These are phyloP conservation scores for Myopa tessellatipennis DNA, from an alignment of 2,888 invertebrate species.

Conservation along the genomic window DNA sequence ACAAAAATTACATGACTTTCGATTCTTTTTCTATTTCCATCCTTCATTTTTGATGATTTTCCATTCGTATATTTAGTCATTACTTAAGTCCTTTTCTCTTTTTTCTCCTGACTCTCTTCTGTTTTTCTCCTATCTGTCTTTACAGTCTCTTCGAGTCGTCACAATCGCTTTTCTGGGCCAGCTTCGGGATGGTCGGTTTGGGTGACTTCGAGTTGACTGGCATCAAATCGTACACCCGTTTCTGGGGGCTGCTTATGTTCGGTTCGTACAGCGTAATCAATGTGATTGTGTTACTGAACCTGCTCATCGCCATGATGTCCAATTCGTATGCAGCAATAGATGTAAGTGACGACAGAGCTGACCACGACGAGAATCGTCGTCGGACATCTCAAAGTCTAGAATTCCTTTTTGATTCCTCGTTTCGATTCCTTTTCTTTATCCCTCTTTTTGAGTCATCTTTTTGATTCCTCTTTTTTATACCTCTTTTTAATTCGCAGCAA, in stretches of 20 bases:
- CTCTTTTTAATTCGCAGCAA: slow-evolving; percentile 74
- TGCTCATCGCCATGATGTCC: slow-evolving; percentile 98
- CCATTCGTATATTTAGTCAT: slow-evolving; percentile 10
- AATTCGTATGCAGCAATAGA: slow-evolving; percentile 94
- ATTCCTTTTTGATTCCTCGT: not conserved
- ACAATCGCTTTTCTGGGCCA: slow-evolving; percentile 96
- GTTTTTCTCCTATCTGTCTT: slow-evolving; percentile 3
- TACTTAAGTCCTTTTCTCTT: not conserved
- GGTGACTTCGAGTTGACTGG: slow-evolving; percentile 88
- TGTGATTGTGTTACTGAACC: slow-evolving; percentile 91
- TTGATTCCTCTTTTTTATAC: not conserved
- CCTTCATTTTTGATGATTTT: not conserved
- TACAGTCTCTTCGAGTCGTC: slow-evolving; percentile 91
- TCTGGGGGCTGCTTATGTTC: slow-evolving; percentile 96
- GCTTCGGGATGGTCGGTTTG: slow-evolving; percentile 91
- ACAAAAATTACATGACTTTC: not conserved
- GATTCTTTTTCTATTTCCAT: not conserved
- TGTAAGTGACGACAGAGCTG: slow-evolving; percentile 70
- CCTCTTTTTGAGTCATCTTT: not conserved
- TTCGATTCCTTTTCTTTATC: not conserved
- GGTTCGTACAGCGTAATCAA: slow-evolving; percentile 96
- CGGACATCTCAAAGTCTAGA: not conserved
- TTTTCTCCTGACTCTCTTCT: not conserved
- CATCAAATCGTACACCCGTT: slow-evolving; percentile 90
- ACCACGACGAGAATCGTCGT: no score